Conservation (phyloP, 2,888 invertebrate genomes). For the Eudasyphora cyanicolor region DNA sequence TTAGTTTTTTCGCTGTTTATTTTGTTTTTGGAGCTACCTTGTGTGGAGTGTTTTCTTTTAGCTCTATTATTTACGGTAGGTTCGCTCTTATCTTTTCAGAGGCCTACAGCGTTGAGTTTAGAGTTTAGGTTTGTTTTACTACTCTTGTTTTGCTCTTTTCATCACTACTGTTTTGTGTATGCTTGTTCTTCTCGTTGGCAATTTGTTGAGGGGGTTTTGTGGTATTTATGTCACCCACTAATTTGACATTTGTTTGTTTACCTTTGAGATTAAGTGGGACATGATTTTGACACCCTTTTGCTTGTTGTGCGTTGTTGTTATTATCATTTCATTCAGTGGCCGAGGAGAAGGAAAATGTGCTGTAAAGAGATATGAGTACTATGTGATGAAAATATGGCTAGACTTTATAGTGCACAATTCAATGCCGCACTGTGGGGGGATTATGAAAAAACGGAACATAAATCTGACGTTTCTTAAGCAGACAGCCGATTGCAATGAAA, state of each 20-base stretch:
- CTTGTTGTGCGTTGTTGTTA: slow-evolving; percentile 3
- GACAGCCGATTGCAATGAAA: no score
- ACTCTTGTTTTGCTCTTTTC: slow-evolving; percentile 44
- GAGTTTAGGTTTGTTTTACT: neutral
- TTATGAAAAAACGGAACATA: no score
- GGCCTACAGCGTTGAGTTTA: slow-evolving; percentile 28
- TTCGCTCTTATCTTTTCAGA: slow-evolving; percentile 27
- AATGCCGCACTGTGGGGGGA: no score
- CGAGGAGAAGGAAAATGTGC: neutral
- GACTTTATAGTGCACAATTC: no score
- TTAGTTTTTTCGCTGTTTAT: no score
- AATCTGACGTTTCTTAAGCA: no score
- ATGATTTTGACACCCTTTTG: slow-evolving; percentile 48
- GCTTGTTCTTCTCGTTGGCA: neutral
- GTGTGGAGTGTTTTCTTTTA: slow-evolving; percentile 34
- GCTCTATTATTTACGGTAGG: slow-evolving; percentile 21
- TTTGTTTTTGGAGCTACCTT: slow-evolving; percentile 59
- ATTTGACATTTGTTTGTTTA: slow-evolving; percentile 43
- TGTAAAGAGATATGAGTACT: neutral
- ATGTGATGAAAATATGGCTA: neutral
- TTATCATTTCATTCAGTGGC: slow-evolving; percentile 32
- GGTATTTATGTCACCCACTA: slow-evolving; percentile 45
- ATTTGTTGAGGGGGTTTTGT: neutral
- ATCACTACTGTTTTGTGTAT: neutral
- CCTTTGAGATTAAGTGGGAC: slow-evolving; percentile 40